These are phyloP conservation scores for Romanogobio albipinnatus DNA, from an alignment of 2,113 vertebrate species.

Conservation along the genomic window DNA sequence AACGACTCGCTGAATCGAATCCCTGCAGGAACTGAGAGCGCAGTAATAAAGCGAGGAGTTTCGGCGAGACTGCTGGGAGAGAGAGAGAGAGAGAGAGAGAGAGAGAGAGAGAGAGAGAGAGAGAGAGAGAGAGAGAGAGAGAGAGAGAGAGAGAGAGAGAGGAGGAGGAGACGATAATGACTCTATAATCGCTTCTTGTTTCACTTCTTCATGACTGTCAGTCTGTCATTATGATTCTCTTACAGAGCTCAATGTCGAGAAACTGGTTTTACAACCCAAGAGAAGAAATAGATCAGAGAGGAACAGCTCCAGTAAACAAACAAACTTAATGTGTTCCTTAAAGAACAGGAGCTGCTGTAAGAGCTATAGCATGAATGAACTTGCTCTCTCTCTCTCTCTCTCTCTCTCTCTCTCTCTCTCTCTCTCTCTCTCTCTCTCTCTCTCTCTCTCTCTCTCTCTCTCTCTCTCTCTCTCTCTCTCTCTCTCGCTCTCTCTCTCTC, in stretches of 20 bases:
- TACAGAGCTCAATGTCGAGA: neutral
- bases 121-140: too few relatives aligned
- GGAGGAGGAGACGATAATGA: neutral
- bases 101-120: too few relatives aligned
- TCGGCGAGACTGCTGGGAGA: too few relatives aligned
- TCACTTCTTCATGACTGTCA: neutral
- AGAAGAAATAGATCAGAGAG: neutral
- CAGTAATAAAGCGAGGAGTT: neutral
- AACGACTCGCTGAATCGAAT: neutral
- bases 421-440: neutral
- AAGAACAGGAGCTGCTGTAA: neutral
- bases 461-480: neutral
- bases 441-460: neutral
- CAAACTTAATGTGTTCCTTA: neutral
- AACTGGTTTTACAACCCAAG: slow-evolving; percentile 22
- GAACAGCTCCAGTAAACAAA: neutral
- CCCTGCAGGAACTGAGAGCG: neutral
- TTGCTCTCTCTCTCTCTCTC: neutral
- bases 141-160: too few relatives aligned
- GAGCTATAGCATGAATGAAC: neutral
- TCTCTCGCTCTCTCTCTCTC: neutral
- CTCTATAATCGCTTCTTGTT: neutral
- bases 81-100: too few relatives aligned
- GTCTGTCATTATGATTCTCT: neutral
- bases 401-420: neutral